These are phyloP conservation scores for Cercopithecus mona DNA, from an alignment of 2,113 vertebrate genomes.

Conservation along the genomic window DNA sequence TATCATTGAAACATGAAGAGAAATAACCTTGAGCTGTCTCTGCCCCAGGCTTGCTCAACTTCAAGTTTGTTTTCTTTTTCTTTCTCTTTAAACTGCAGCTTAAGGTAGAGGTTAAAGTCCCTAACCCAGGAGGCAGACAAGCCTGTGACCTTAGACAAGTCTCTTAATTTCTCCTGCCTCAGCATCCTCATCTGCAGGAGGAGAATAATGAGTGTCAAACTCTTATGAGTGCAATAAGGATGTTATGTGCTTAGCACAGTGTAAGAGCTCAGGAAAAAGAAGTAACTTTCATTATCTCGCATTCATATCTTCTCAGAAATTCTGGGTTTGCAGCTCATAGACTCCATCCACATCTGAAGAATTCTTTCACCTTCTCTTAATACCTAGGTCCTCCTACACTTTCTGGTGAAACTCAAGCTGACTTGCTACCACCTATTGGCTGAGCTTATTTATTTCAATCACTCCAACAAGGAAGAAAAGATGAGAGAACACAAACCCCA, in stretches of 20 bases:
- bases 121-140: background rate
- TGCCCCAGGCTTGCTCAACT: slow-evolving; percentile 9
- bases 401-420: slow-evolving; percentile 5
- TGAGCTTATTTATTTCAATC: background rate
- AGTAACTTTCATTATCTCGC: background rate
- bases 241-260: background rate
- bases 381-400: background rate
- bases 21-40: slow-evolving; percentile 57
- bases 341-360: background rate
- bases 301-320: background rate
- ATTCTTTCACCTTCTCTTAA: slow-evolving; percentile 16
- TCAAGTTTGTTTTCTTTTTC: background rate
- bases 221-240: background rate
- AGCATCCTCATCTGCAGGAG: background rate
- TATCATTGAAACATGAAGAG: slow-evolving; percentile 22
- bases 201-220: background rate
- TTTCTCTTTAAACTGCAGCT: slow-evolving; percentile 36
- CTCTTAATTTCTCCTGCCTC: background rate
- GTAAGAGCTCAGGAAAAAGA: background rate
- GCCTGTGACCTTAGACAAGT: slow-evolving; percentile 1
- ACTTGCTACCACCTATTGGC: background rate
- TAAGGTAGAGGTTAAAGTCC: background rate
- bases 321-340: background rate
- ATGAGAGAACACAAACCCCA: background rate
- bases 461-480: background rate